Evolutionary conservation across 2,797 vertebrate species (phyloP).

Genomic region (Leptatherina wallacei): DNA sequence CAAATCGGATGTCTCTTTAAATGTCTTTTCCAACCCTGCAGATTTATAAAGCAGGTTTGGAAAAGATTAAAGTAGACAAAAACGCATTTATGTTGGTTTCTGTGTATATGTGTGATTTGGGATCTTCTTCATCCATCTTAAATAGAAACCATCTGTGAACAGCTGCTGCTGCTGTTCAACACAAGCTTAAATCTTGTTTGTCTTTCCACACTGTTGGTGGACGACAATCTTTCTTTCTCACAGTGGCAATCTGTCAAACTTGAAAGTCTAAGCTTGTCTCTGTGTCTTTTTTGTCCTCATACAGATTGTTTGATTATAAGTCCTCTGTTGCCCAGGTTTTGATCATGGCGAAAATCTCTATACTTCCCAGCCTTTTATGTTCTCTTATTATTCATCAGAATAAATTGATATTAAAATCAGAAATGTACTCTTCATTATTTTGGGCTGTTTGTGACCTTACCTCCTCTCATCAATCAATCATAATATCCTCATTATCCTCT

Average conservation of each 20-base stretch:
- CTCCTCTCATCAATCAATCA: not conserved
- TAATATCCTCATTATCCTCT: constrained; percentile 35
- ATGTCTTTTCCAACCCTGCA: constrained; percentile 21
- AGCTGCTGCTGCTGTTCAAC: constrained; percentile 38
- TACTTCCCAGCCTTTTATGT: not conserved
- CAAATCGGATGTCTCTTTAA: constrained; percentile 1
- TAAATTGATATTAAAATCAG: not conserved
- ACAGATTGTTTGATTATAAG: constrained; percentile 4
- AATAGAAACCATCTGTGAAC: constrained; percentile 34
- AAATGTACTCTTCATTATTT: constrained; percentile 3
- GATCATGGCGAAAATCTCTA: not conserved
- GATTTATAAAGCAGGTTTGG: constrained; percentile 33
- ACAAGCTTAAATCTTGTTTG: constrained; percentile 38
- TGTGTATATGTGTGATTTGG: constrained; percentile 30
- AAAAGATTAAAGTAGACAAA: constrained; percentile 4
- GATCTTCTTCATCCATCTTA: constrained; percentile 19
- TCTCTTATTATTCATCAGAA: not conserved
- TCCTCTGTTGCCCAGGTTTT: not conserved
- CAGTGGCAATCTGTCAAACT: constrained; percentile 23
- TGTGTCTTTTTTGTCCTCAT: constrained; percentile 16
- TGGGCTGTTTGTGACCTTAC: constrained; percentile 17
- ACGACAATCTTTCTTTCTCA: constrained; percentile 22
- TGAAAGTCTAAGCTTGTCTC: constrained; percentile 13
- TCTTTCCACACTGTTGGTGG: constrained; percentile 31
- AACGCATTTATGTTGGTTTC: not conserved